Conservation (phyloP, 2,113 vertebrate genomes). For the Fulica atra region DNA sequence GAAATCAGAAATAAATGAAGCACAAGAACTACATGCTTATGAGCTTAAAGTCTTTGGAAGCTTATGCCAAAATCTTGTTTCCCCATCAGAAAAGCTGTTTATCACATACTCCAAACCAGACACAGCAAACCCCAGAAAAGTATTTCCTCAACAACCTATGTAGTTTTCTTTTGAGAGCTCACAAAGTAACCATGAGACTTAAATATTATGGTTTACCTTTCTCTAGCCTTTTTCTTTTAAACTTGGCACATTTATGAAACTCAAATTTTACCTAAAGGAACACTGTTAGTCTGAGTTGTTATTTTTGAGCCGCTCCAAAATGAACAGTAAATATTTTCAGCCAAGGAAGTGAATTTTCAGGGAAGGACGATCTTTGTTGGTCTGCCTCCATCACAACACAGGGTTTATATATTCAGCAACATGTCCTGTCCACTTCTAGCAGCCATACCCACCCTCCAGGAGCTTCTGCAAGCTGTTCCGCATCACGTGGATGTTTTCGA, state of each 20-base stretch:
- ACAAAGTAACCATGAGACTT: not conserved
- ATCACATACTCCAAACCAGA: not conserved
- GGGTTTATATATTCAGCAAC: not conserved
- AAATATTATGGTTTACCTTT: no score
- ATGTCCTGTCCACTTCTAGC: not conserved
- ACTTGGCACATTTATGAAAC: not conserved
- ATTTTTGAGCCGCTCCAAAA: not conserved
- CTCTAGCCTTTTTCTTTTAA: not conserved
- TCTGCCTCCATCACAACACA: not conserved
- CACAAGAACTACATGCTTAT: accelerated
- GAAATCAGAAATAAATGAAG: not conserved
- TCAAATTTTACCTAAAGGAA: not conserved
- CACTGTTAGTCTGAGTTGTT: not conserved
- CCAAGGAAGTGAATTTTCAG: no score
- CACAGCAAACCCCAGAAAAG: not conserved
- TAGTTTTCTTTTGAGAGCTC: not conserved
- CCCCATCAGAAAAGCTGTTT: not conserved
- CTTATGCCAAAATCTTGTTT: not conserved
- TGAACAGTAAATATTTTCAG: not conserved
- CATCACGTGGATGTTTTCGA: slow-evolving; percentile 88
- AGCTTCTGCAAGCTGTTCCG: slow-evolving; percentile 83
- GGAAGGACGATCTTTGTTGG: not conserved
- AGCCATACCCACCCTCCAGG: slow-evolving; percentile 78
- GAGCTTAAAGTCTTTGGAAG: not conserved
- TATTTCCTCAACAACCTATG: not conserved